Percentiles rank a stretch among this genome's conserved stretches.
Evolutionary conservation across 1,140 invertebrate species (phyloP).

Genomic region (Penaeus vannamei): DNA sequence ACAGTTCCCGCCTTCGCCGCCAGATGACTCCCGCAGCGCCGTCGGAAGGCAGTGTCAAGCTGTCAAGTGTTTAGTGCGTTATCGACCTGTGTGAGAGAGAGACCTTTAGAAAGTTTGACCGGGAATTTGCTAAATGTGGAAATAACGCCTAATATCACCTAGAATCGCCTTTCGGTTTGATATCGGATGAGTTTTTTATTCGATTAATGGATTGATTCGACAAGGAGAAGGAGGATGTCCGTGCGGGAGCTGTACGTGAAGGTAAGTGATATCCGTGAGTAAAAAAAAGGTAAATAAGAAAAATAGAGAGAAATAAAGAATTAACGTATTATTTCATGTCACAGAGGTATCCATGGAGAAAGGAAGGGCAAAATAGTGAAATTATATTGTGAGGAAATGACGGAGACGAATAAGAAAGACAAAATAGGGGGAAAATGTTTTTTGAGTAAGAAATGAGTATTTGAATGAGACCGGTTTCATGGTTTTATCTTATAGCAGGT

Average conservation of each 20-base stretch:
- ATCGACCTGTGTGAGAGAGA: too few relatives aligned
- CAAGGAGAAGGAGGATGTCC: not conserved
- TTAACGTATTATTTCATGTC: not conserved
- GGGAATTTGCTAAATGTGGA: not conserved
- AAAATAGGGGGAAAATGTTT: too few relatives aligned
- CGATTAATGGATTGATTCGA: constrained; percentile 13
- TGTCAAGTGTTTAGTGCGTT: too few relatives aligned
- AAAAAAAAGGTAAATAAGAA: not conserved
- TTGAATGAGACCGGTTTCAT: too few relatives aligned
- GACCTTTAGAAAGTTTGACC: not conserved
- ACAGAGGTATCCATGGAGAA: not conserved
- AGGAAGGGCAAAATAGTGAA: too few relatives aligned
- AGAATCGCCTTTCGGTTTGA: not conserved
- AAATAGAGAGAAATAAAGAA: not conserved
- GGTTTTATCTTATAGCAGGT: too few relatives aligned
- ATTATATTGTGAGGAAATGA: too few relatives aligned
- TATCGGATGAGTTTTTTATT: not conserved
- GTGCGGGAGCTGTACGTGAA: constrained; percentile 27
- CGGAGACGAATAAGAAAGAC: too few relatives aligned
- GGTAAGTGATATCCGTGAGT: constrained; percentile 30
- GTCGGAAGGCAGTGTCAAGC: too few relatives aligned
- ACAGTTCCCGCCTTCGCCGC: too few relatives aligned
- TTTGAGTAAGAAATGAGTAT: too few relatives aligned
- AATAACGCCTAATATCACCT: not conserved
- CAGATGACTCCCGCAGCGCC: too few relatives aligned